Evolutionary conservation across 2,888 invertebrate genomes (phyloP), one percentile per base, ranked within the genome.

Genomic region (Hypolimnas misippus): DNA sequence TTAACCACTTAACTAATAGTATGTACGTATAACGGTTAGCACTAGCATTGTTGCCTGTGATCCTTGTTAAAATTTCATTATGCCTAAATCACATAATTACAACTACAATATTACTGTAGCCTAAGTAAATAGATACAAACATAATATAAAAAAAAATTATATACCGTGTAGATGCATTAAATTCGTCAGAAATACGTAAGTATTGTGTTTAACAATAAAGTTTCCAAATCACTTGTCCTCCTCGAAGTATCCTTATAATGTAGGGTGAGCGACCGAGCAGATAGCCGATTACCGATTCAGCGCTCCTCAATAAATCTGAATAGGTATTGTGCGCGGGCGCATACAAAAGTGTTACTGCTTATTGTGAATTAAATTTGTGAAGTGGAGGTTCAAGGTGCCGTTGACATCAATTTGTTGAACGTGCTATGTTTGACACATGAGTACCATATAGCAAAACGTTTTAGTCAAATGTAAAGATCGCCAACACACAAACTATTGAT

Each of bases 281-380:
- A 77, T 76, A 75, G 76, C 68, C 79, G 80, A 83, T 85, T 82
- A 82, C 81, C 74, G 78, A 86, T 87, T 83, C 84, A 83, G 74
- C 69, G 74, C 74, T 82, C 77, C 77, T 81, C 80, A 83, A 85
- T 84, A 84, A 84, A 82, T 82, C 78, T 86, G 86, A 84, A 87
- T 86, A 82, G 82, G 85, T 82, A 86, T 86, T 86, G 83, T 87
- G 84, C 86, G 81, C 84, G 75, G 75, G 74, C 84, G 86, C 85
- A 84, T 84, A 84, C 84, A 82, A 82, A 84, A 83, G 78, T 82
- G 76, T 77, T 80, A 73, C 72, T 71, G 72, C 77, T 81, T 78
- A 80, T 79, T 78, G 79, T 83, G 78, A 83, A 81, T 82, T 83
- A 78, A 83, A 83, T 85, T 87, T 76, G 79, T 75, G 74, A 77